These are phyloP conservation scores for Astropecten irregularis DNA, from an alignment of 53 echinoderm and acorn worm species.

Conservation along the genomic window DNA sequence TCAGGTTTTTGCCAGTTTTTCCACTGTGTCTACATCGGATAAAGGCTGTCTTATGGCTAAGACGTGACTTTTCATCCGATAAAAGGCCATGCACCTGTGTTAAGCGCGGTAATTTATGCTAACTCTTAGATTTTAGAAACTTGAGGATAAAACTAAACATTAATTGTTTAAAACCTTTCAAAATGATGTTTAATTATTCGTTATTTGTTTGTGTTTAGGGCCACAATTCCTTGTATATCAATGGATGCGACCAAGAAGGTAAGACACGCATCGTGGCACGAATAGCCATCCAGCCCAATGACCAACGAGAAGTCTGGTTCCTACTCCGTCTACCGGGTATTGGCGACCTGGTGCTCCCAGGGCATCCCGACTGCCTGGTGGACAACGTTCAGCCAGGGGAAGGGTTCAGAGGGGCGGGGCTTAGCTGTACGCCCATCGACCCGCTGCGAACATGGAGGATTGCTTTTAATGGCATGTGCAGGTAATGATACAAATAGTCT, in stretches of 20 bases:
- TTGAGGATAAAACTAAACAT: no score
- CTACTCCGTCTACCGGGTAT: conserved; percentile 61
- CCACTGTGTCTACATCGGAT: no score
- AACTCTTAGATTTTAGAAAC: no score
- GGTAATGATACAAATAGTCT: conserved; percentile 32
- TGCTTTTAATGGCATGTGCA: conserved; percentile 69
- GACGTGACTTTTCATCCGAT: no score
- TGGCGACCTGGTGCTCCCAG: conserved; percentile 64
- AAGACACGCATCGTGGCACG: conserved; percentile 30
- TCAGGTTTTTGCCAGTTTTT: no score
- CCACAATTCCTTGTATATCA: conserved; percentile 40
- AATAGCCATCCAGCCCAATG: conserved; percentile 43
- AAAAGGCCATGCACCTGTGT: no score
- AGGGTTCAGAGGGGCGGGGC: conserved; percentile 61
- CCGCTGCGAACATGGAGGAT: conserved; percentile 65
- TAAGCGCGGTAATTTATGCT: no score
- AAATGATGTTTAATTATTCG: no score
- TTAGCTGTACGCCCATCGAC: conserved; percentile 55
- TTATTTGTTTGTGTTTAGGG: no score
- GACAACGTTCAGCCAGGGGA: conserved; percentile 42
- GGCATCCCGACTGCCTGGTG: conserved; percentile 62
- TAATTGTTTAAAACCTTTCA: no score
- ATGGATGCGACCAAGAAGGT: conserved; percentile 19
- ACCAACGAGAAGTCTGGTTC: conserved; percentile 60
- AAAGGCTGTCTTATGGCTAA: no score